Percentiles rank a stretch among this genome's conserved stretches.
Conservation (phyloP, 2,797 vertebrate genomes). For the Dipus sagitta region DNA sequence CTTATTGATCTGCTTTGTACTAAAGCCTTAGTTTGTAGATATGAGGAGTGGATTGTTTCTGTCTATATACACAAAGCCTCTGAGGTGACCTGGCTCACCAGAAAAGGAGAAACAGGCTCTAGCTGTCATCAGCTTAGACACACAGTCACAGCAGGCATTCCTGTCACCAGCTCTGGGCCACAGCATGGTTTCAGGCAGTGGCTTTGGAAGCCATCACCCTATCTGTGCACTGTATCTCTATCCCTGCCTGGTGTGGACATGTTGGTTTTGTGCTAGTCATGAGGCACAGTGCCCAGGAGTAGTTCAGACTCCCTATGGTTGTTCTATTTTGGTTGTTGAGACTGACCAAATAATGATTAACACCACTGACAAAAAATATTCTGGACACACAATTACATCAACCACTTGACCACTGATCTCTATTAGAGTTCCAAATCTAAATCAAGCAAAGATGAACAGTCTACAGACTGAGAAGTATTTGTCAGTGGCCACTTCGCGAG, state of each 20-base stretch:
- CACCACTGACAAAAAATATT: neutral
- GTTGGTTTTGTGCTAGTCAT: neutral
- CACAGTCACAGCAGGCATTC: fast-evolving
- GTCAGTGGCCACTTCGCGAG: neutral
- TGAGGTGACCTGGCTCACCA: neutral
- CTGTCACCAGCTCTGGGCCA: neutral
- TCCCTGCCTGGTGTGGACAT: neutral
- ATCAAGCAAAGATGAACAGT: neutral
- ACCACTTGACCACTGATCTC: constrained; percentile 15
- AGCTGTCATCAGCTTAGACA: neutral
- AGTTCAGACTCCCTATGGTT: neutral
- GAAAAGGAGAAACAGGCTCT: neutral
- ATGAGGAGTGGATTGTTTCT: neutral
- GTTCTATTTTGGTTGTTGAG: constrained; percentile 32
- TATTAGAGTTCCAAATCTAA: neutral
- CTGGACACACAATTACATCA: neutral
- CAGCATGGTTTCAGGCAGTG: neutral
- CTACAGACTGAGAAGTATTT: neutral
- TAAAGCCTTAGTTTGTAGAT: constrained; percentile 18
- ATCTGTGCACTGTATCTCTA: neutral
- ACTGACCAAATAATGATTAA: constrained; percentile 31
- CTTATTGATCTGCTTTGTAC: neutral
- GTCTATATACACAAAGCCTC: neutral
- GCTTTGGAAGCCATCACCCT: neutral
- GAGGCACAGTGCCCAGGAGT: neutral